Percentiles rank a stretch among this genome's conserved stretches.
Conservation (phyloP, 2,888 invertebrate species). For the Cheilosia urbana region DNA sequence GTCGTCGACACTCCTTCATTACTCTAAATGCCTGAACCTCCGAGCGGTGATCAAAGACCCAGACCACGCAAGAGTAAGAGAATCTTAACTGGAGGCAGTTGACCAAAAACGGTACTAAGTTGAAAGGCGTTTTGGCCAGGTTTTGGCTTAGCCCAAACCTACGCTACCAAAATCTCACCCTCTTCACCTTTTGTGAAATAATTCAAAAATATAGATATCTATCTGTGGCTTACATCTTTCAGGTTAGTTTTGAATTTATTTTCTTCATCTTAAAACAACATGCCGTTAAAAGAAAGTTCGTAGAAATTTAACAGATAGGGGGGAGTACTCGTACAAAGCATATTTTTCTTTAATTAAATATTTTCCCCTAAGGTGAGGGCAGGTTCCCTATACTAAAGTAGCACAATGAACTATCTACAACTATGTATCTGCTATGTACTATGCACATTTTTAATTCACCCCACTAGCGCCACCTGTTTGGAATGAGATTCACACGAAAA, state of each 20-base stretch:
- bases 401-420: not conserved
- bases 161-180: too few relatives aligned
- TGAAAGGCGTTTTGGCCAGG: too few relatives aligned
- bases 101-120: too few relatives aligned
- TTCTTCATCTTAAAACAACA: not conserved
- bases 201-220: too few relatives aligned
- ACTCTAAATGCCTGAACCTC: too few relatives aligned
- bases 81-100: too few relatives aligned
- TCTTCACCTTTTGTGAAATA: too few relatives aligned
- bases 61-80: too few relatives aligned
- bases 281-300: not conserved
- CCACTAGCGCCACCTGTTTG: conserved; percentile 20
- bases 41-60: too few relatives aligned
- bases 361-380: not conserved
- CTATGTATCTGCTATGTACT: not conserved
- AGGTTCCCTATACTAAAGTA: not conserved
- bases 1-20: too few relatives aligned
- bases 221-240: too few relatives aligned
- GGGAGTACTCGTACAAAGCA: not conserved
- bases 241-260: not conserved
- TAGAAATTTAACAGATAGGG: not conserved
- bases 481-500: conserved; percentile 30
- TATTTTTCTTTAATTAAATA: not conserved
- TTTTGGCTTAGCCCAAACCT: too few relatives aligned
- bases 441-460: not conserved